Percentiles rank a stretch among this genome's conserved stretches.
These are phyloP conservation scores for Campoletis sonorensis DNA, from an alignment of 1,140 invertebrate species.

Conservation along the genomic window DNA sequence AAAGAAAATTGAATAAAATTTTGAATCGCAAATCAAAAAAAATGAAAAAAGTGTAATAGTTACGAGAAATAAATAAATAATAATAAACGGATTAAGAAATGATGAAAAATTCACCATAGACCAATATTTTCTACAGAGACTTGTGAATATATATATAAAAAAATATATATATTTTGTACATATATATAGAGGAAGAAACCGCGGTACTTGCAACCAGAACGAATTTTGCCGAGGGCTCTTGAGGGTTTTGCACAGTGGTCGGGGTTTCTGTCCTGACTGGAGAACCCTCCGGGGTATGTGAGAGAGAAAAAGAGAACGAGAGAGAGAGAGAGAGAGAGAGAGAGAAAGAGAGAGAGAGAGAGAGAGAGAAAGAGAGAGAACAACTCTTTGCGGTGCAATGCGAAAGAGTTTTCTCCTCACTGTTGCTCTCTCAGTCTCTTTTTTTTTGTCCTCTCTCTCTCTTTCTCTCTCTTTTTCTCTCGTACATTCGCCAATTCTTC, in stretches of 20 bases:
- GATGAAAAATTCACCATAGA: background rate
- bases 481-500: slow-evolving; percentile 38
- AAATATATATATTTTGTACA: background rate
- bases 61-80: too few species aligned
- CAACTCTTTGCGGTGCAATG: slow-evolving; percentile 32
- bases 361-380: background rate
- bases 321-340: background rate
- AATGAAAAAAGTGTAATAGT: too few species aligned
- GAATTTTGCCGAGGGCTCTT: slow-evolving; percentile 64
- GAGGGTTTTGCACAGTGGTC: slow-evolving; percentile 60
- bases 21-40: too few species aligned
- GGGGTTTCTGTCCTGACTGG: slow-evolving; percentile 50
- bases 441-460: slow-evolving; percentile 9
- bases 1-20: too few species aligned
- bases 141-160: background rate
- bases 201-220: slow-evolving; percentile 57
- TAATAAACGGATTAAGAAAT: background rate
- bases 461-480: slow-evolving; percentile 23
- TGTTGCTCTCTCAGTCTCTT: slow-evolving; percentile 8
- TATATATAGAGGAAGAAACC: slow-evolving; percentile 50
- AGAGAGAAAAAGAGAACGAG: slow-evolving; percentile 44
- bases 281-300: slow-evolving; percentile 61
- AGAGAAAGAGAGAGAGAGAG: too few species aligned
- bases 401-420: slow-evolving; percentile 49
- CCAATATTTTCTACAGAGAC: background rate